These are phyloP conservation scores for Sebastes itinus DNA, from an alignment of 2,797 vertebrate species.

Conservation along the genomic window DNA sequence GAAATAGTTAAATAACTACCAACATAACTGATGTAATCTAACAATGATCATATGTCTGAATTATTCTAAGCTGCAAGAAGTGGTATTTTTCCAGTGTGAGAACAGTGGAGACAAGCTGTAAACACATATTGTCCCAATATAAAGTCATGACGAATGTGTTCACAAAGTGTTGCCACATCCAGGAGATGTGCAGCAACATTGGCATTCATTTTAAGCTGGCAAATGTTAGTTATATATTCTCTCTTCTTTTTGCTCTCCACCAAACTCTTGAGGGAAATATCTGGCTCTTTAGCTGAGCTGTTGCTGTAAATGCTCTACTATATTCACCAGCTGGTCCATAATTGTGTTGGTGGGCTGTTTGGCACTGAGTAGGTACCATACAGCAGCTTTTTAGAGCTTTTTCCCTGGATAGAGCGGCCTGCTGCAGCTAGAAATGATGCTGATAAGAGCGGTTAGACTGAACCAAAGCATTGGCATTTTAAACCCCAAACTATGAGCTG, in stretches of 20 bases:
- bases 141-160: background rate
- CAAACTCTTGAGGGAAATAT: background rate
- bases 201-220: background rate
- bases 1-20: background rate
- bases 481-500: background rate
- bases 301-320: background rate
- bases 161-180: background rate
- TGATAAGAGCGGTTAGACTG: background rate
- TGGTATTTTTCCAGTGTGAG: background rate
- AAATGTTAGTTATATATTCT: background rate
- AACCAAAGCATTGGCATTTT: background rate
- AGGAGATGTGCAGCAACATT: background rate
- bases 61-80: background rate
- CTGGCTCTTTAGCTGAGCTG: background rate
- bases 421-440: background rate
- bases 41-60: background rate
- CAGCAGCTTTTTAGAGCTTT: background rate
- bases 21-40: background rate
- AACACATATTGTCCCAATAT: background rate
- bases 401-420: background rate
- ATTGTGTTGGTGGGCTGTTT: background rate
- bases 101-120: background rate
- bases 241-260: background rate
- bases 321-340: background rate
- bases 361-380: background rate